A percentile compares a stretch with the other conserved stretches of the same genome.
phyloP scores from a whole-genome alignment of 1,140 invertebrate genomes.

The Pogonomyrmex californicus region DNA sequence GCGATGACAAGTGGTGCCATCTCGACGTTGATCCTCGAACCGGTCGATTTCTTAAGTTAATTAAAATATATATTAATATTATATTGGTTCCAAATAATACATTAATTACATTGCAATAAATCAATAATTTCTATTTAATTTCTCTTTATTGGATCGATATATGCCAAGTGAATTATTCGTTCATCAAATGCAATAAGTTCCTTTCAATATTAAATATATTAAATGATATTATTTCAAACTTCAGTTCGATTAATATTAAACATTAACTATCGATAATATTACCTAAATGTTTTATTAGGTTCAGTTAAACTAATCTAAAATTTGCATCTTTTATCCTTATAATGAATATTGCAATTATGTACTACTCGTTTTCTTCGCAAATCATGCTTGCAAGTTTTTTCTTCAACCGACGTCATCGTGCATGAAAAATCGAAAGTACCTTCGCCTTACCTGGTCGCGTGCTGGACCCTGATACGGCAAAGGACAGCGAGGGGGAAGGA shows the following conservation, averaged over 20 bases:
- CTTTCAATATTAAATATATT: neutral
- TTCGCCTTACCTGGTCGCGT: slow-evolving; percentile 81
- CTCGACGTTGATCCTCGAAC: slow-evolving; percentile 61
- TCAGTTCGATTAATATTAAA: neutral
- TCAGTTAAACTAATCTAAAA: neutral
- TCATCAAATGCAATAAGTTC: neutral
- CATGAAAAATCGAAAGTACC: slow-evolving; percentile 51
- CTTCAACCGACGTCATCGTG: slow-evolving; percentile 38
- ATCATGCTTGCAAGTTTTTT: slow-evolving; percentile 39
- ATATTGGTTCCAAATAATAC: slow-evolving; percentile 13
- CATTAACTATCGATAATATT: neutral
- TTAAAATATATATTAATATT: slow-evolving; percentile 39
- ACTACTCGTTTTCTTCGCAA: slow-evolving; percentile 5
- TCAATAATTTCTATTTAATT: slow-evolving; percentile 35
- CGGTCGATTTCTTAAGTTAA: slow-evolving; percentile 50
- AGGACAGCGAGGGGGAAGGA: neutral
- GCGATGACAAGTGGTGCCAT: slow-evolving; percentile 78
- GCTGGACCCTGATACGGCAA: slow-evolving; percentile 66
- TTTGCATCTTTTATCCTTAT: neutral
- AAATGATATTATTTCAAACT: slow-evolving; percentile 7
- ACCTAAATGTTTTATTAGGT: neutral
- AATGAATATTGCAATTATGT: neutral
- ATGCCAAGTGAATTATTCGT: slow-evolving; percentile 20
- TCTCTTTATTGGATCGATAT: slow-evolving; percentile 8
- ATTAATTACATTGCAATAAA: neutral